Evolutionary conservation across 1,140 invertebrate genomes (phyloP).

Genomic region (Latrodectus geometricus): DNA sequence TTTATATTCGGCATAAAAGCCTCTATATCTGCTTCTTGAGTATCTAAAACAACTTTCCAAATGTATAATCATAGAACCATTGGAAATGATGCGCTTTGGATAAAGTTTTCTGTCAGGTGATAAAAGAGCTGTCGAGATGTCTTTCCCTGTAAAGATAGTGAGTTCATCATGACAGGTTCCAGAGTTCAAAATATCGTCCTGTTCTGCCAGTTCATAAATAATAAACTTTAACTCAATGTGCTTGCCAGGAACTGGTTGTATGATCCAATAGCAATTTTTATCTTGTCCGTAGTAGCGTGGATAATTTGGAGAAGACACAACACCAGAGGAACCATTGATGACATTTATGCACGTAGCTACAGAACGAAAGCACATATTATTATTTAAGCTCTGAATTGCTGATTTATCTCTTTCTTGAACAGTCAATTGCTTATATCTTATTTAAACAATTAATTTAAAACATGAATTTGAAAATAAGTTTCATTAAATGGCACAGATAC

Average conservation of each 20-base stretch:
- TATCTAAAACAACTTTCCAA: constrained; percentile 64
- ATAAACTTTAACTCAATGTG: constrained; percentile 65
- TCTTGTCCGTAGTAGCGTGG: constrained; percentile 66
- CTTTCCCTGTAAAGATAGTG: constrained; percentile 60
- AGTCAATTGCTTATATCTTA: no score
- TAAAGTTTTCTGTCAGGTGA: constrained; percentile 60
- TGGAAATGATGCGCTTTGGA: constrained; percentile 65
- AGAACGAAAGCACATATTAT: background rate
- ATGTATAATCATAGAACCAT: constrained; percentile 63
- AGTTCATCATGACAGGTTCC: constrained; percentile 63
- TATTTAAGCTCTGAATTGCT: no score
- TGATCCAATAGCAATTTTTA: constrained; percentile 64
- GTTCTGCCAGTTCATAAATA: constrained; percentile 64
- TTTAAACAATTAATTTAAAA: no score
- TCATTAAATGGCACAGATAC: no score
- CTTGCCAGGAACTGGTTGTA: constrained; percentile 62
- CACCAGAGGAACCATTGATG: constrained; percentile 51
- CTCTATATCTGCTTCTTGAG: constrained; percentile 64
- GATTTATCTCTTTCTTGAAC: no score
- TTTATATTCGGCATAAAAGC: constrained; percentile 62
- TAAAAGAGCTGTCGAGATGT: constrained; percentile 35
- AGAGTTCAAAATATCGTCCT: constrained; percentile 29
- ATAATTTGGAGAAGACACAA: constrained; percentile 64
- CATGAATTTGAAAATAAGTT: no score
- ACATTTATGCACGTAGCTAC: constrained; percentile 50